phyloP scores from a whole-genome alignment of 2,888 invertebrate genomes.

The Cremastinae sp. region DNA sequence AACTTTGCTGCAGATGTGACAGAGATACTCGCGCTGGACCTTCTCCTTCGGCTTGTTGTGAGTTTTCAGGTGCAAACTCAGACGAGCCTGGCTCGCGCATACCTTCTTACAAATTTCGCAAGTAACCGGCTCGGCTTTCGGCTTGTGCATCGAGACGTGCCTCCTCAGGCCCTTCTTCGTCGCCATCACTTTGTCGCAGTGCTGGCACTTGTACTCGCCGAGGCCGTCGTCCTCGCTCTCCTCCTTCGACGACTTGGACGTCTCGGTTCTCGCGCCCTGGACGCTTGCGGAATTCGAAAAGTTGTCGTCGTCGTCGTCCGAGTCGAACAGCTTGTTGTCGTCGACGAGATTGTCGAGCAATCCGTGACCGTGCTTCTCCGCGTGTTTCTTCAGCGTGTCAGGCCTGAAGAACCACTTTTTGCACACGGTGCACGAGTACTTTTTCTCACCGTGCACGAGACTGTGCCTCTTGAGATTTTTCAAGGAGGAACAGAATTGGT shows the following conservation, averaged over 20 bases:
- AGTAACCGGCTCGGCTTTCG: slow-evolving; percentile 77
- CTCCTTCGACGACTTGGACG: slow-evolving; percentile 41
- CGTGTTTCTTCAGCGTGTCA: slow-evolving; percentile 78
- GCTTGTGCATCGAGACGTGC: slow-evolving; percentile 78
- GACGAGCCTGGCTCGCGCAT: slow-evolving; percentile 77
- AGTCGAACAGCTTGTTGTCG: slow-evolving; percentile 77
- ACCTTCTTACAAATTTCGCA: slow-evolving; percentile 78
- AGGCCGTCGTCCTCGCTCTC: slow-evolving; percentile 64
- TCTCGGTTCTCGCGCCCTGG: slow-evolving; percentile 19
- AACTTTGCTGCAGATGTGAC: slow-evolving; percentile 79
- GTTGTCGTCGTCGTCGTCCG: slow-evolving; percentile 72
- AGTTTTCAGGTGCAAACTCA: slow-evolving; percentile 76
- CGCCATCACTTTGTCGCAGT: slow-evolving; percentile 78
- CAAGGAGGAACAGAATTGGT: slow-evolving; percentile 76
- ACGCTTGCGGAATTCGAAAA: slow-evolving; percentile 60
- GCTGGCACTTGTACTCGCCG: slow-evolving; percentile 78
- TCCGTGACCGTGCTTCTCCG: slow-evolving; percentile 78
- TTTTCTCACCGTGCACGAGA: slow-evolving; percentile 78
- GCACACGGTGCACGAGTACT: slow-evolving; percentile 78
- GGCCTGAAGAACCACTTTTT: slow-evolving; percentile 79
- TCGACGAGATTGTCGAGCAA: slow-evolving; percentile 77
- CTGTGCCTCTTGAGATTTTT: slow-evolving; percentile 77
- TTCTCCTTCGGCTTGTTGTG: slow-evolving; percentile 79
- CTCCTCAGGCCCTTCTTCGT: slow-evolving; percentile 78
- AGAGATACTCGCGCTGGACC: slow-evolving; percentile 77